A percentile compares a stretch with the other conserved stretches of the same genome.
Evolutionary conservation across 2,113 vertebrate genomes (phyloP).

Genomic region (Oceanites oceanicus): DNA sequence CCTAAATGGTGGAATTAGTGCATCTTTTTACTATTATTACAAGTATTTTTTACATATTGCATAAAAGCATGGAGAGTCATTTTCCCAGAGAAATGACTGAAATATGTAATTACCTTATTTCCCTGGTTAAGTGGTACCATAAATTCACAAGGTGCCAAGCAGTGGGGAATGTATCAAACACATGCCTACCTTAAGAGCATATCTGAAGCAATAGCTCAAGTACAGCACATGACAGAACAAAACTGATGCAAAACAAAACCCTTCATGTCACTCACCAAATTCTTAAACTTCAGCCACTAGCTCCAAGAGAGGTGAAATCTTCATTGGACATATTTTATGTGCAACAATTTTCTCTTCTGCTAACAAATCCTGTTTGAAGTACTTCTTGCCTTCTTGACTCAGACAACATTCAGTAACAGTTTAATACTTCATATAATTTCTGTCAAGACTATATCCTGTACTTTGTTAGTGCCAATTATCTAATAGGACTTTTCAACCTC

Average conservation of each 20-base stretch:
- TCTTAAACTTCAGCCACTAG: not conserved
- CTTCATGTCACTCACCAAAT: not conserved
- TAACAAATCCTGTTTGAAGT: not conserved
- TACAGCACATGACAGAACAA: not conserved
- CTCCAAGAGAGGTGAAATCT: not conserved
- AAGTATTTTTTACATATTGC: not conserved
- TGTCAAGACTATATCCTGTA: not conserved
- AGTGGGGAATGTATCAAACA: not conserved
- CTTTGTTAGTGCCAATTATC: not conserved
- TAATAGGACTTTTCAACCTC: not conserved
- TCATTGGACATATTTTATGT: not conserved
- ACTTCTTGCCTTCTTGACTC: not conserved
- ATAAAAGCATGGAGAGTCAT: not conserved
- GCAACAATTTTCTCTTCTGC: not conserved
- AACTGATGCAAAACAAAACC: not conserved
- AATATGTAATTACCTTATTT: not conserved
- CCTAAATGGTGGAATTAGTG: not conserved
- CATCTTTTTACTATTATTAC: not conserved
- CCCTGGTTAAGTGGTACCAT: not conserved
- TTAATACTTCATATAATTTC: not conserved
- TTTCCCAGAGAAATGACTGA: not conserved
- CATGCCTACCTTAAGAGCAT: accelerated
- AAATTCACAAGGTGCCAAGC: not conserved
- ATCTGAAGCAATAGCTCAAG: not conserved
- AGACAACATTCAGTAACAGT: not conserved